phyloP scores from a whole-genome alignment of 2,888 invertebrate genomes.

The Orthonychiurus folsomi region DNA sequence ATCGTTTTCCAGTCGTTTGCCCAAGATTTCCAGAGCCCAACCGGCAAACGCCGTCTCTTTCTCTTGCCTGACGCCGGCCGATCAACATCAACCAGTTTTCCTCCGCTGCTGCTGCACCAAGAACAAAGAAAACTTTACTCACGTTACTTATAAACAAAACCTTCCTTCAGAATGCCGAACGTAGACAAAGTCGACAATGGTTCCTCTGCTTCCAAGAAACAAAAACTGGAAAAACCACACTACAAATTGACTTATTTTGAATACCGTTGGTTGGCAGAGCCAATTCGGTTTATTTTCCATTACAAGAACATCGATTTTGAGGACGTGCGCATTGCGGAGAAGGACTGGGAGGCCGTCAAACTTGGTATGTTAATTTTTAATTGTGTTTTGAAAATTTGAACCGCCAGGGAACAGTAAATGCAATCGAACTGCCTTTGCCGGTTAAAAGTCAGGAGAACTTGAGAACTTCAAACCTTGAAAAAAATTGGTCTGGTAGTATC shows the following conservation, averaged over 20 bases:
- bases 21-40: not conserved
- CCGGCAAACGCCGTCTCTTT: not conserved
- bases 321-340: constrained; percentile 5
- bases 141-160: no score
- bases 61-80: not conserved
- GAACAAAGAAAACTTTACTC: no score
- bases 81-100: not conserved
- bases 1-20: not conserved
- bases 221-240: not conserved
- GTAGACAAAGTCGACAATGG: not conserved
- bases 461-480: no score
- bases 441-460: no score
- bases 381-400: no score
- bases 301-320: constrained; percentile 4
- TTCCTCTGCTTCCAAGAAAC: not conserved
- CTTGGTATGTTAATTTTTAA: not conserved
- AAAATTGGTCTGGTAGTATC: no score
- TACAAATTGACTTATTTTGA: constrained; percentile 9
- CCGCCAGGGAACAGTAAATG: no score
- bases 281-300: constrained; percentile 5
- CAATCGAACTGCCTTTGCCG: no score
- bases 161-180: not conserved
- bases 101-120: not conserved
- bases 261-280: not conserved
- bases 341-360: not conserved